Evolutionary conservation across 2,888 invertebrate species (phyloP).

Genomic region (Stegana nigrithorax): DNA sequence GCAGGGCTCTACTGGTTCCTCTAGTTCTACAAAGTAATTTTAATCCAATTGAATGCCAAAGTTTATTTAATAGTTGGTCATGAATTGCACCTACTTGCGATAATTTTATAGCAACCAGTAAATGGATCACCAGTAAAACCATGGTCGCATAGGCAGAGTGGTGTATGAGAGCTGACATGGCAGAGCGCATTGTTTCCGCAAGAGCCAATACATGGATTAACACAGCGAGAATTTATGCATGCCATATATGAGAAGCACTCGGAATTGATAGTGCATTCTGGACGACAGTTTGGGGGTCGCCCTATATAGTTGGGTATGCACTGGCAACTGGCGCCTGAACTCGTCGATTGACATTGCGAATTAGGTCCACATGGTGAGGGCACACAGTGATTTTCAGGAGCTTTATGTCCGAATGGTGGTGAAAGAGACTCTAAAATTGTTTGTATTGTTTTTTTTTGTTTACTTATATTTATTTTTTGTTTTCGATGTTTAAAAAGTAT

Average conservation of each 20-base stretch:
- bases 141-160: constrained; percentile 70
- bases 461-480: no score
- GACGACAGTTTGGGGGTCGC: constrained; percentile 74
- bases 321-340: constrained; percentile 72
- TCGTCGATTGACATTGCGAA: constrained; percentile 72
- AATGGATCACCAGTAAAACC: constrained; percentile 76
- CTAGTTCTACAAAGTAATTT: constrained; percentile 62
- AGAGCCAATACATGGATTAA: constrained; percentile 76
- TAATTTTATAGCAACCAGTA: constrained; percentile 69
- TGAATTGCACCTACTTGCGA: constrained; percentile 69
- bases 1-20: constrained; percentile 72
- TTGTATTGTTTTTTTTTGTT: not conserved
- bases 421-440: constrained; percentile 50
- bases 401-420: constrained; percentile 48
- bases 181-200: constrained; percentile 78
- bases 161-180: constrained; percentile 71
- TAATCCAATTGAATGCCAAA: constrained; percentile 2
- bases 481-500: not conserved
- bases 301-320: constrained; percentile 74
- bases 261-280: constrained; percentile 74
- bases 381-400: constrained; percentile 71
- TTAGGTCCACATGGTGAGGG: constrained; percentile 77
- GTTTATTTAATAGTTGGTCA: not conserved
- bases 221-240: constrained; percentile 71
- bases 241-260: constrained; percentile 71